Evolutionary conservation across 2,888 invertebrate species (phyloP).

Genomic region (Lithosia quadra): DNA sequence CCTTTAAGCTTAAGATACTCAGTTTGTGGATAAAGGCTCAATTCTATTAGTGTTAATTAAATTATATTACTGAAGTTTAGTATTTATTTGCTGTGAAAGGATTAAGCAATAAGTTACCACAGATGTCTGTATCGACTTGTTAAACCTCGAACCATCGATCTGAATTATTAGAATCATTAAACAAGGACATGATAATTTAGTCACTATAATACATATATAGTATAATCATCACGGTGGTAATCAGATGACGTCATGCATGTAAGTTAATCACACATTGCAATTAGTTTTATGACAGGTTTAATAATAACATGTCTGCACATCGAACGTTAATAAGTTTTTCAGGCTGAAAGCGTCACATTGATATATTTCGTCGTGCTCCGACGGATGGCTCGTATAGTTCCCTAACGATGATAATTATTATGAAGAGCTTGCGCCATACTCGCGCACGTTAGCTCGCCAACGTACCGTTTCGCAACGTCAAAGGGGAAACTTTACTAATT

Average conservation of each 20-base stretch:
- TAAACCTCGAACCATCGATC: background rate
- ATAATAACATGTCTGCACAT: slow-evolving; percentile 45
- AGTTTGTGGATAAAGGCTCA: background rate
- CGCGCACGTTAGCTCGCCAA: slow-evolving; percentile 50
- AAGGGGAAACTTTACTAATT: slow-evolving; percentile 80
- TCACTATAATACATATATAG: no score
- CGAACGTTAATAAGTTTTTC: slow-evolving; percentile 54
- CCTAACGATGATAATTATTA: slow-evolving; percentile 71
- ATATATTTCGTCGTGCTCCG: slow-evolving; percentile 47
- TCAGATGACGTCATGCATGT: background rate
- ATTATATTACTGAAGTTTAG: background rate
- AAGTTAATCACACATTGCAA: slow-evolving; percentile 21
- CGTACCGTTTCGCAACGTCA: slow-evolving; percentile 60
- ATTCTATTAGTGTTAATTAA: background rate
- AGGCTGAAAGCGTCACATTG: slow-evolving; percentile 53
- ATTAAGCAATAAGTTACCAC: background rate
- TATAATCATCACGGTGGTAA: no score
- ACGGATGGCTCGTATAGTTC: slow-evolving; percentile 47
- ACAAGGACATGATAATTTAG: background rate
- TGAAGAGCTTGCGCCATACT: slow-evolving; percentile 61
- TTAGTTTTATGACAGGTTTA: slow-evolving; percentile 45
- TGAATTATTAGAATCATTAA: background rate
- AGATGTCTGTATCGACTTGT: background rate
- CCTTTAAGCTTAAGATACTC: background rate
- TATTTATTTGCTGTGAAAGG: background rate